Conservation (phyloP, 2,797 vertebrate species). For the Enteromius paludinosus region DNA sequence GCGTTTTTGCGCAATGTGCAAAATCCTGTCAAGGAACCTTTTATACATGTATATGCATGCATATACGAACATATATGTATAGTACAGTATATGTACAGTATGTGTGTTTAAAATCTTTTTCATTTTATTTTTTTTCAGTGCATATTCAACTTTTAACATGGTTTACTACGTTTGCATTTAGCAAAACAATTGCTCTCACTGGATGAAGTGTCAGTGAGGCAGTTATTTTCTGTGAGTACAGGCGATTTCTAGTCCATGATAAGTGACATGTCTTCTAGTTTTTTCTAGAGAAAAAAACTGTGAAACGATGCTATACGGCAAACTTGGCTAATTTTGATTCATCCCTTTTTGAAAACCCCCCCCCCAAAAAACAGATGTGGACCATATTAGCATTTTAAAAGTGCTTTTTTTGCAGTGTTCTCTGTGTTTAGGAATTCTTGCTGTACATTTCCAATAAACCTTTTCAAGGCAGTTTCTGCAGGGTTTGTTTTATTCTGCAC, state of each 20-base stretch:
- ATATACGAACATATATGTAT: neutral
- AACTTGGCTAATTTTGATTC: conserved; percentile 38
- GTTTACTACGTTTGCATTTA: conserved; percentile 5
- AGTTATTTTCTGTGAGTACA: neutral
- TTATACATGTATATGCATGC: neutral
- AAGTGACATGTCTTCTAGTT: neutral
- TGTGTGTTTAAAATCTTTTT: neutral
- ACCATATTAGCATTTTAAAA: conserved; percentile 49
- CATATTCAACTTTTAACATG: neutral
- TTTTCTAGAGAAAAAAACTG: neutral
- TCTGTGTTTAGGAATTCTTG: too few relatives aligned
- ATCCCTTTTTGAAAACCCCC: conserved; percentile 26
- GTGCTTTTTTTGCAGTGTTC: too few relatives aligned
- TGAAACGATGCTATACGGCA: neutral
- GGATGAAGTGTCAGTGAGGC: neutral
- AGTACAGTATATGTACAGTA: neutral
- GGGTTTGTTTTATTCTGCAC: conserved; percentile 2
- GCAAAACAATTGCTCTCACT: neutral
- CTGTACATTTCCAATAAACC: conserved; percentile 12
- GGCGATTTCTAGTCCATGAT: neutral
- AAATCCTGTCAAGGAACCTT: neutral
- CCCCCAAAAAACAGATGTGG: conserved; percentile 22
- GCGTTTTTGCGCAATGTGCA: neutral
- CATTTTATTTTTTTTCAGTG: neutral
- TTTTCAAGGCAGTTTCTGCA: conserved; percentile 7